These are phyloP conservation scores for Achlya flavicornis DNA, from an alignment of 2,888 invertebrate genomes.

Conservation along the genomic window DNA sequence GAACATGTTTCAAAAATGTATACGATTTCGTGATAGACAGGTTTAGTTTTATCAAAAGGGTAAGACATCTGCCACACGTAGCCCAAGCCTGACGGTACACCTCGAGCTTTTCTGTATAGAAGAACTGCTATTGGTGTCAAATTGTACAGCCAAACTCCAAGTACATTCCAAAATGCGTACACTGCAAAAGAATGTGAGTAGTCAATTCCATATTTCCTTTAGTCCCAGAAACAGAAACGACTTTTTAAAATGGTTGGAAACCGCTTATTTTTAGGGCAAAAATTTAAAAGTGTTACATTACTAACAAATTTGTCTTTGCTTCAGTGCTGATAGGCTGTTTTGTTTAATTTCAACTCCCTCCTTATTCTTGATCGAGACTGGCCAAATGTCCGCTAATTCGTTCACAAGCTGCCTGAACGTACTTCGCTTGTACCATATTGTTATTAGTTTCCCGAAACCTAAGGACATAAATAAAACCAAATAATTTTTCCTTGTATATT, in stretches of 20 bases:
- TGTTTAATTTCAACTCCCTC: slow-evolving; percentile 55
- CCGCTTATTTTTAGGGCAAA: background rate
- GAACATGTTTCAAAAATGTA: slow-evolving; percentile 61
- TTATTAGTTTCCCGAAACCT: slow-evolving; percentile 66
- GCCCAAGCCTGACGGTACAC: slow-evolving; percentile 51
- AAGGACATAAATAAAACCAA: too few species aligned
- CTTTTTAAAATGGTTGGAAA: background rate
- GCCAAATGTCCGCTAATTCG: slow-evolving; percentile 67
- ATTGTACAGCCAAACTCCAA: slow-evolving; percentile 62
- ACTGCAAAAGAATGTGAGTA: slow-evolving; percentile 44
- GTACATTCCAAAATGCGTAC: slow-evolving; percentile 64
- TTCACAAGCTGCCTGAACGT: slow-evolving; percentile 61
- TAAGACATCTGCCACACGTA: slow-evolving; percentile 65
- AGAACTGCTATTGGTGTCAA: slow-evolving; percentile 61
- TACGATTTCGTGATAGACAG: slow-evolving; percentile 54
- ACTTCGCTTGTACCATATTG: slow-evolving; percentile 62
- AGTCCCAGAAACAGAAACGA: background rate
- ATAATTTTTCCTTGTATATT: too few species aligned
- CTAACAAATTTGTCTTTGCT: slow-evolving; percentile 61
- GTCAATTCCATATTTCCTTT: too few species aligned
- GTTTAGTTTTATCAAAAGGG: slow-evolving; percentile 70
- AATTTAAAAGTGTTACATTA: background rate
- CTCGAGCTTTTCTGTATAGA: slow-evolving; percentile 49
- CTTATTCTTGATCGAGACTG: slow-evolving; percentile 47
- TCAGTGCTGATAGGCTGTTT: slow-evolving; percentile 55